Percentiles rank a stretch among this genome's conserved stretches.
phyloP scores from a whole-genome alignment of 1,140 invertebrate genomes.

The Drosophila sechellia region DNA sequence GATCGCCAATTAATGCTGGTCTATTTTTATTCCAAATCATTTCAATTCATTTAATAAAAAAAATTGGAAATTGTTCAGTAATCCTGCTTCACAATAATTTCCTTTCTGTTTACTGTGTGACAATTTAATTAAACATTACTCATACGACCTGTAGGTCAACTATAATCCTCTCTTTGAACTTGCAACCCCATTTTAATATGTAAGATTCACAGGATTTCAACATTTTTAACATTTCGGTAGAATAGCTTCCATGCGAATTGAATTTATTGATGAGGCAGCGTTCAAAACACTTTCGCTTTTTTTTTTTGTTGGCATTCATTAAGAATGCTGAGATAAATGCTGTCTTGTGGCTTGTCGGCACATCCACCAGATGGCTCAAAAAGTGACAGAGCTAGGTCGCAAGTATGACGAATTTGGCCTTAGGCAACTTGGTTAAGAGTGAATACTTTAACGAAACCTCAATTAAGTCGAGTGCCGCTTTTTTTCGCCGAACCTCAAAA shows the following conservation, averaged over 20 bases:
- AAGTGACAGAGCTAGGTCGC: constrained; percentile 9
- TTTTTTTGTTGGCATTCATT: constrained; percentile 5
- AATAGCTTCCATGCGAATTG: not conserved
- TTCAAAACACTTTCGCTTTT: constrained; percentile 26
- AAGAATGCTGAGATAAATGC: constrained; percentile 19
- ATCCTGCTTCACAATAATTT: too few species aligned
- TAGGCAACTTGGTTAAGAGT: constrained; percentile 11
- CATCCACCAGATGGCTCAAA: constrained; percentile 19
- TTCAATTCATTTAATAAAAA: too few species aligned
- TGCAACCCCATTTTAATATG: too few species aligned
- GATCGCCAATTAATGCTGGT: too few species aligned
- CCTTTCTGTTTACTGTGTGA: too few species aligned
- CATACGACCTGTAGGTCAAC: too few species aligned
- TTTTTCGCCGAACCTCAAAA: constrained; percentile 23
- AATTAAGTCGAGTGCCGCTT: constrained; percentile 34
- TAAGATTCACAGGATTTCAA: too few species aligned
- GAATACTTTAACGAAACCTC: constrained; percentile 22
- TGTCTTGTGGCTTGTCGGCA: constrained; percentile 12
- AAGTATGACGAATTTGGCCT: constrained; percentile 35
- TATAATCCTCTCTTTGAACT: too few species aligned
- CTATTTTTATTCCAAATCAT: too few species aligned
- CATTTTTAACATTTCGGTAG: too few species aligned
- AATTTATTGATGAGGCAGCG: constrained; percentile 1
- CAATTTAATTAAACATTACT: too few species aligned
- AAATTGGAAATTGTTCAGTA: too few species aligned